Evolutionary conservation across 2,888 invertebrate species (phyloP), one percentile per base, ranked within the genome.

Genomic region (Drosophila infuscata): DNA sequence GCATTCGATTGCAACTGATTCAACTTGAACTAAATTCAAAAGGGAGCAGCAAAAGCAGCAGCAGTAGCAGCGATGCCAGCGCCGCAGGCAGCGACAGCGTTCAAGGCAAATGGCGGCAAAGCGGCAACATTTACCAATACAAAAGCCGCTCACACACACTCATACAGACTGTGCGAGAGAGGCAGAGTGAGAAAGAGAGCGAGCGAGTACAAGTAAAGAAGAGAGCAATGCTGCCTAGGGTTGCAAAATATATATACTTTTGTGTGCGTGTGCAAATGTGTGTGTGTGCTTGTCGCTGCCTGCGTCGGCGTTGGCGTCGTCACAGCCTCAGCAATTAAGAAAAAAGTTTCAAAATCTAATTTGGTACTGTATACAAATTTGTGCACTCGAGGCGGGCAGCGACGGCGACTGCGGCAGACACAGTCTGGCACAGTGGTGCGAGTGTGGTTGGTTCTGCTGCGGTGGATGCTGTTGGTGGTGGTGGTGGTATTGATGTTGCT

Each of bases 1-100:
- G 91, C 89, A 88, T 84, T 91, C 91, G 91, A 88, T 93, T 93
- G 93, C 92, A 92, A 93, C 93, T 93, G 93, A 93, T 91, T 91
- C 92, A 92, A 92, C 79, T 92, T 83, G 76, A 82, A 77, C 58
- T 79, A 71, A 87, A 79, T 74, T 73, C 57, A 74, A 76, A 76
- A 69, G 62, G 77, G 60, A 63, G 53, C 74, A 74, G 70, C 58
- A 51, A 49, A 63, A 15, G 15, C 46, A 49, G 70, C 56, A 53
- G 41, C 66, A 60, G 70, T 36, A 25, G 49, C 66, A 30, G 67
- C 54, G 54, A 53, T 59, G 64, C 62, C 78, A 68, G 64, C 65
- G 67, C 60, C 70, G 53, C 57, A 64, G 52, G 58, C 81, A 71
- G 64, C 70, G 61, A 62, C 74, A 49, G 65, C 69, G 41, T 66